These are phyloP conservation scores for Goniozus legneri DNA, from an alignment of 1,140 invertebrate genomes.

Conservation along the genomic window DNA sequence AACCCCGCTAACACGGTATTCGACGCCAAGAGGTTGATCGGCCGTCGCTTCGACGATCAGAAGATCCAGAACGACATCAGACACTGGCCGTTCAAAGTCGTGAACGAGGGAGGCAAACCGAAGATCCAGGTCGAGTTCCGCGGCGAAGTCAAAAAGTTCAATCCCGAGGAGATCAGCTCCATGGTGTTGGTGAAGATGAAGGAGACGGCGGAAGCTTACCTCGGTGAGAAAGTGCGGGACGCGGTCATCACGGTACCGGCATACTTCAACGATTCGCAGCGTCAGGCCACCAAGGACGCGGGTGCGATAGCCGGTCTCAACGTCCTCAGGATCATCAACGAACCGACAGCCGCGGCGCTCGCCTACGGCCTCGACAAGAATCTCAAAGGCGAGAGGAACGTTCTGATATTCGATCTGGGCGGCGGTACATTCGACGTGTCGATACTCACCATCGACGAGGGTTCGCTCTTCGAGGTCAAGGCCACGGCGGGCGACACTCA, in stretches of 20 bases:
- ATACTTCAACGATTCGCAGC: conserved; percentile 70
- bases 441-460: conserved; percentile 81
- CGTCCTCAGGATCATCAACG: conserved; percentile 81
- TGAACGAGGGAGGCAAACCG: conserved; percentile 68
- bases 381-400: conserved; percentile 70
- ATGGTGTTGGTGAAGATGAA: conserved; percentile 83
- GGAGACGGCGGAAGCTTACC: conserved; percentile 61
- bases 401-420: conserved; percentile 72
- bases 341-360: conserved; percentile 70
- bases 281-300: conserved; percentile 65
- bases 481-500: conserved; percentile 76
- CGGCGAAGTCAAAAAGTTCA: conserved; percentile 70
- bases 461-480: conserved; percentile 75
- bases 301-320: conserved; percentile 66
- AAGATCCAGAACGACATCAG: conserved; percentile 74
- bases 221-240: conserved; percentile 48
- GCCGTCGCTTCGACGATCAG: conserved; percentile 71
- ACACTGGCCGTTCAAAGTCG: conserved; percentile 76
- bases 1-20: conserved; percentile 85
- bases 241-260: conserved; percentile 64
- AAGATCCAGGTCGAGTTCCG: conserved; percentile 75
- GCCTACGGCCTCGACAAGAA: conserved; percentile 78
- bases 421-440: conserved; percentile 84
- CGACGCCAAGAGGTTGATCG: conserved; percentile 79
- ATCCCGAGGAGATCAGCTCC: conserved; percentile 74